Conservation (phyloP, 2,888 invertebrate species). For the Atherix ibis region DNA sequence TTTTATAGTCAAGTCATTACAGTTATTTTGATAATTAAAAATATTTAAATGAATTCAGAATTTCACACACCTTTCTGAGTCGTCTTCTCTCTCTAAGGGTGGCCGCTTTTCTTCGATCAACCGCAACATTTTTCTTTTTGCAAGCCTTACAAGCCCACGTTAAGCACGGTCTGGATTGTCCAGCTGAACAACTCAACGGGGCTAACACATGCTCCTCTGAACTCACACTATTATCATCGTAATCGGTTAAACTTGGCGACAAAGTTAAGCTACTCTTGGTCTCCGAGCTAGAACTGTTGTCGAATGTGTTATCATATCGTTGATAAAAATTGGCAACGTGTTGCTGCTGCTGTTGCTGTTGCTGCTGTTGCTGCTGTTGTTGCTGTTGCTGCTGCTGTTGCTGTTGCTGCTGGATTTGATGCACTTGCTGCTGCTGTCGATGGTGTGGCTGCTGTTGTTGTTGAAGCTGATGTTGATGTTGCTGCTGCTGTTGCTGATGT, state of each 20-base stretch:
- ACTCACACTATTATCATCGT: conserved; percentile 30
- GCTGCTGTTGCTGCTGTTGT: no score
- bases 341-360: conserved; percentile 8
- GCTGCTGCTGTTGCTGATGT: no score
- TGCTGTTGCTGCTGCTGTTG: no score
- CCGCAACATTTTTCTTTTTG: conserved; percentile 87
- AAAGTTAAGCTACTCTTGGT: conserved; percentile 10
- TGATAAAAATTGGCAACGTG: conserved; percentile 6
- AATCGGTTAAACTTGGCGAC: conserved; percentile 29
- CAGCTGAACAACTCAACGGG: conserved; percentile 33
- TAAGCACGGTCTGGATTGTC: conserved; percentile 54
- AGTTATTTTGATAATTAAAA: no score
- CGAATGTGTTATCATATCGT: conserved; percentile 5
- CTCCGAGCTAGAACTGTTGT: conserved; percentile 6
- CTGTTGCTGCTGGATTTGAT: no score
- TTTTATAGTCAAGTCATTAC: no score
- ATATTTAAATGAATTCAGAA: no score
- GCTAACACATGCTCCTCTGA: conserved; percentile 32
- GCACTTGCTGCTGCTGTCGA: no score
- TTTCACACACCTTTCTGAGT: conserved; percentile 86
- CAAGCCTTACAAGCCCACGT: conserved; percentile 97
- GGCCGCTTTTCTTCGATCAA: conserved; percentile 93
- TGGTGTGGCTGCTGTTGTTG: no score
- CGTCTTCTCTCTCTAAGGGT: conserved; percentile 86
- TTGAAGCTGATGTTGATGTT: no score